Evolutionary conservation across 1,140 invertebrate genomes (phyloP).

Genomic region (Drosophila tani): DNA sequence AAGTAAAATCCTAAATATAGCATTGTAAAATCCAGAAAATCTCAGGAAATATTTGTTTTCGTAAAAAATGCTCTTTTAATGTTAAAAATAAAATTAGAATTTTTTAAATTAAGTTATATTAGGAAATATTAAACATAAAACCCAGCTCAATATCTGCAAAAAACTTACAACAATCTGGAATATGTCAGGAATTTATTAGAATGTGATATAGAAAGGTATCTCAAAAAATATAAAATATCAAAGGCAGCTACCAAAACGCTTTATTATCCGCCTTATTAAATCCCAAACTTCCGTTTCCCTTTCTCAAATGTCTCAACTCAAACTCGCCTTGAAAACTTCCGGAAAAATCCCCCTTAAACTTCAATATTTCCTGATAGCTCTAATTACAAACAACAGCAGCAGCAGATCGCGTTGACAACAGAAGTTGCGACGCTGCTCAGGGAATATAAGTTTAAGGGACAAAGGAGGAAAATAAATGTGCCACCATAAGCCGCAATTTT

Average conservation of each 20-base stretch:
- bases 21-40: neutral
- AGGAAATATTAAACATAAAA: too few species aligned
- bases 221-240: neutral
- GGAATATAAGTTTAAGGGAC: constrained; percentile 50
- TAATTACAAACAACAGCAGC: constrained; percentile 72
- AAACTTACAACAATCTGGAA: too few species aligned
- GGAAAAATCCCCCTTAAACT: neutral
- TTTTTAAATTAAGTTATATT: too few species aligned
- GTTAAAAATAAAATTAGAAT: too few species aligned
- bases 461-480: constrained; percentile 42
- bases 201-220: neutral
- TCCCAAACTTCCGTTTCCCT: neutral
- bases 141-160: too few species aligned
- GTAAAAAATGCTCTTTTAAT: too few species aligned
- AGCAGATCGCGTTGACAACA: constrained; percentile 63
- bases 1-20: too few species aligned
- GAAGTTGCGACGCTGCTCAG: constrained; percentile 55
- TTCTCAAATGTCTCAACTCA: neutral
- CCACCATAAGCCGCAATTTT: constrained; percentile 70
- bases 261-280: neutral
- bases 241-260: neutral
- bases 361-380: constrained; percentile 62
- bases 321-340: neutral
- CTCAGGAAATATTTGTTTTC: too few species aligned
- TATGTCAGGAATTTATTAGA: neutral